Conservation (phyloP, 2,888 invertebrate species). For the Melieria picta region DNA sequence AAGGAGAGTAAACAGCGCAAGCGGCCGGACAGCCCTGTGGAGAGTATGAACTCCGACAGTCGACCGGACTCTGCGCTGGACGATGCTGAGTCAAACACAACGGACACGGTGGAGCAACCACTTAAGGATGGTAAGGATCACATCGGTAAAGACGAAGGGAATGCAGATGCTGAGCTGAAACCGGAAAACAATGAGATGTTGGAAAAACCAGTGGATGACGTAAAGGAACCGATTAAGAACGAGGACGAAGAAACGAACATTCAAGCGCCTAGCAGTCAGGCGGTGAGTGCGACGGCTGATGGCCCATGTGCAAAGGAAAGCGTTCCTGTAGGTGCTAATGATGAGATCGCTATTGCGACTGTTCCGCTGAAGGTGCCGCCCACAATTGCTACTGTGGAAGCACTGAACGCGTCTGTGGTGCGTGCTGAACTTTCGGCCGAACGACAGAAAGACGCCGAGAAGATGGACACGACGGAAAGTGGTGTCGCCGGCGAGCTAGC, state of each 20-base stretch:
- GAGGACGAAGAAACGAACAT: constrained; percentile 65
- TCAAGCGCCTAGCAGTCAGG: constrained; percentile 56
- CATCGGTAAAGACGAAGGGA: constrained; percentile 58
- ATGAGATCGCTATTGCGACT: constrained; percentile 34
- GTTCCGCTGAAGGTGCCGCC: constrained; percentile 54
- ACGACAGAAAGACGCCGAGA: constrained; percentile 52
- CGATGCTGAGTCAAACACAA: constrained; percentile 69
- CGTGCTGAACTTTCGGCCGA: constrained; percentile 44
- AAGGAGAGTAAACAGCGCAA: constrained; percentile 68
- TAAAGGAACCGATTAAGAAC: constrained; percentile 59
- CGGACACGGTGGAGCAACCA: constrained; percentile 62
- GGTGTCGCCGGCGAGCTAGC: constrained; percentile 41
- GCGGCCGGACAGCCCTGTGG: constrained; percentile 76
- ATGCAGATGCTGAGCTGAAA: constrained; percentile 56
- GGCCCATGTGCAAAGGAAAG: constrained; percentile 42
- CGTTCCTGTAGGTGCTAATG: constrained; percentile 35
- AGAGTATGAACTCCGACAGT: constrained; percentile 86
- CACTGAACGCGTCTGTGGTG: constrained; percentile 57
- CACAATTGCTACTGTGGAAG: constrained; percentile 57
- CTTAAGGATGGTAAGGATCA: constrained; percentile 65
- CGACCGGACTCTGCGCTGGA: constrained; percentile 77
- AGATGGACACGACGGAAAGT: constrained; percentile 51
- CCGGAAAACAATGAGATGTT: constrained; percentile 45
- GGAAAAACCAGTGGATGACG: constrained; percentile 51
- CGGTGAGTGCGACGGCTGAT: constrained; percentile 44